A percentile compares a stretch with the other conserved stretches of the same genome.
These are phyloP conservation scores for Phylloscopus trochiloides DNA, from an alignment of 2,113 vertebrate species.

Conservation along the genomic window DNA sequence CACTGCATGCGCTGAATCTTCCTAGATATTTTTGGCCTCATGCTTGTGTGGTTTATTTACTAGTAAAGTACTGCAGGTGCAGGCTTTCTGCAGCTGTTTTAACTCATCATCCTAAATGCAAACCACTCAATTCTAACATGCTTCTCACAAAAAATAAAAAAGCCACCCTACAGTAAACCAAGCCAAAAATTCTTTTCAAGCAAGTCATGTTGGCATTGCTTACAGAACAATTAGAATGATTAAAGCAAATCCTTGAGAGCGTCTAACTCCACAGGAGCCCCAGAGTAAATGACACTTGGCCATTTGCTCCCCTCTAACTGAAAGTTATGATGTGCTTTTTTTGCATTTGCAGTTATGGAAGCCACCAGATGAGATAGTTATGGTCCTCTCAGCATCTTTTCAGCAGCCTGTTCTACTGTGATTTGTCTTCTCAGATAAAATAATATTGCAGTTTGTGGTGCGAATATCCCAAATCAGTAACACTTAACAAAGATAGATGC, in stretches of 20 bases:
- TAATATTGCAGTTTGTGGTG: background rate
- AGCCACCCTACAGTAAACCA: background rate
- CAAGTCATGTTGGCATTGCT: background rate
- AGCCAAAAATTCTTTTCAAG: background rate
- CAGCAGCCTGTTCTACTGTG: background rate
- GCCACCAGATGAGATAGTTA: background rate
- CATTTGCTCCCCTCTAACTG: background rate
- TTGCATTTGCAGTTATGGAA: background rate
- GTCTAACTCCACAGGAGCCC: background rate
- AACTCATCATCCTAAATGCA: background rate
- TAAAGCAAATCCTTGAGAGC: background rate
- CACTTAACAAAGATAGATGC: background rate
- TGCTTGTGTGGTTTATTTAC: background rate
- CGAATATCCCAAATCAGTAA: background rate
- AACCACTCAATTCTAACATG: background rate
- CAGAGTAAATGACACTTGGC: background rate
- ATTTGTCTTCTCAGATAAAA: background rate
- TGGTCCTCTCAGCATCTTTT: background rate
- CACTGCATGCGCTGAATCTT: background rate
- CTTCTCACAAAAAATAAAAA: background rate
- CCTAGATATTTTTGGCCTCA: background rate
- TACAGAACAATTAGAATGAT: background rate
- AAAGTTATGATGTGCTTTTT: background rate
- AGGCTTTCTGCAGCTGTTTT: background rate
- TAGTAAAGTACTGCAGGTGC: background rate